These are phyloP conservation scores for Dasyornis broadbenti DNA, from an alignment of 2,113 vertebrate genomes.

Conservation along the genomic window DNA sequence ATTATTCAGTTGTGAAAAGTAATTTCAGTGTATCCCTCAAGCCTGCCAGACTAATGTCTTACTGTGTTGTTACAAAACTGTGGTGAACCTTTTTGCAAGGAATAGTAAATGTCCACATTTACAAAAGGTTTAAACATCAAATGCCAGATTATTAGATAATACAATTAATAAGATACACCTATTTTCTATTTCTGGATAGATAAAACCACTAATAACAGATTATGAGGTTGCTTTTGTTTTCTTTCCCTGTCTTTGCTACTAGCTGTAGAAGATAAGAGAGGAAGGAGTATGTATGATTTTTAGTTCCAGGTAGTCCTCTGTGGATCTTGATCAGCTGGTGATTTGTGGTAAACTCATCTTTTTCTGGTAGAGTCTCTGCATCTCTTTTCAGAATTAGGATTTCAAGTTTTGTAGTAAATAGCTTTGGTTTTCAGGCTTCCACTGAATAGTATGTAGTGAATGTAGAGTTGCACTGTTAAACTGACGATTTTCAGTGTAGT, in stretches of 20 bases:
- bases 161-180: background rate
- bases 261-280: constrained; percentile 36
- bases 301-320: constrained; percentile 47
- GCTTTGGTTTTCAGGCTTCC: background rate
- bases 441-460: background rate
- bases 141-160: background rate
- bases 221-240: constrained; percentile 9
- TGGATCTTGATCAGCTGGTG: constrained; percentile 3
- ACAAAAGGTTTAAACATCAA: background rate
- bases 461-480: constrained; percentile 28
- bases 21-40: background rate
- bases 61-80: background rate
- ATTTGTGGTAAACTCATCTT: background rate
- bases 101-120: background rate
- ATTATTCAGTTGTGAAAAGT: background rate
- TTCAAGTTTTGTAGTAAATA: background rate
- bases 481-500: background rate
- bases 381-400: constrained; percentile 15
- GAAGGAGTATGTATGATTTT: constrained; percentile 22
- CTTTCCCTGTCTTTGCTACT: constrained; percentile 8
- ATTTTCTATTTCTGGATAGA: background rate
- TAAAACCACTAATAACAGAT: background rate
- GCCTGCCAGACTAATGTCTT: background rate
- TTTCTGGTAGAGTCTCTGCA: constrained; percentile 38
- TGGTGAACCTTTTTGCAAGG: background rate